Conservation (phyloP, 2,113 vertebrate species). For the Anthoscopus minutus region DNA sequence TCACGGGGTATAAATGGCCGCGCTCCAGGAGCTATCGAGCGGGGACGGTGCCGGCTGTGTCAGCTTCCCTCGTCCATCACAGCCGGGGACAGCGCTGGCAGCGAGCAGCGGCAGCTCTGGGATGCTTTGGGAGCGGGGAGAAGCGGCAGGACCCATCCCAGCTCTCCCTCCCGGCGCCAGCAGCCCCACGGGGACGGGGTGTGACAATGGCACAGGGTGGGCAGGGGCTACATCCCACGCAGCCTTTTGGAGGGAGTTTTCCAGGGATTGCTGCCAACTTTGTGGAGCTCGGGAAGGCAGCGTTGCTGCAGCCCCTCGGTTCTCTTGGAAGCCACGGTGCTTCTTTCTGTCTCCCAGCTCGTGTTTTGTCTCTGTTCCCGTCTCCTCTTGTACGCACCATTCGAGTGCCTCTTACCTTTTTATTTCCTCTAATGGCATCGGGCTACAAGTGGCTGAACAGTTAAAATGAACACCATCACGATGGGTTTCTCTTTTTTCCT, state of each 20-base stretch:
- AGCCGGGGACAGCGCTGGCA: background rate
- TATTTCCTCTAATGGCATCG: conserved; percentile 45
- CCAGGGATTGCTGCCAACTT: background rate
- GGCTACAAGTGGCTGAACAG: conserved; percentile 48
- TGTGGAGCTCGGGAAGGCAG: background rate
- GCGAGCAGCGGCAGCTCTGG: background rate
- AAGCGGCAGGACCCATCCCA: background rate
- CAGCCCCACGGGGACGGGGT: rapidly evolving
- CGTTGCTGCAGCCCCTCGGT: background rate
- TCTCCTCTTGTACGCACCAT: background rate
- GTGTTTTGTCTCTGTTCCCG: background rate
- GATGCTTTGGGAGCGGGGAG: background rate
- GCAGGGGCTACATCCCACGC: rapidly evolving
- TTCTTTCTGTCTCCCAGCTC: background rate
- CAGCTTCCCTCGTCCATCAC: background rate
- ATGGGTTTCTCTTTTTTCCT: background rate
- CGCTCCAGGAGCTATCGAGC: background rate
- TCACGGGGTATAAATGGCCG: conserved; percentile 5
- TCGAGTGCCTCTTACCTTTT: conserved; percentile 55
- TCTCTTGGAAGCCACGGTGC: background rate
- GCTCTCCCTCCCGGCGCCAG: background rate
- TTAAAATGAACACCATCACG: conserved; percentile 28
- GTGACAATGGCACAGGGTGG: rapidly evolving
- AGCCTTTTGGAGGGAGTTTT: background rate
- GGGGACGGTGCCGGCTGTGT: background rate